These are phyloP conservation scores for Willisornis vidua DNA, from an alignment of 2,113 vertebrate genomes.

Conservation along the genomic window DNA sequence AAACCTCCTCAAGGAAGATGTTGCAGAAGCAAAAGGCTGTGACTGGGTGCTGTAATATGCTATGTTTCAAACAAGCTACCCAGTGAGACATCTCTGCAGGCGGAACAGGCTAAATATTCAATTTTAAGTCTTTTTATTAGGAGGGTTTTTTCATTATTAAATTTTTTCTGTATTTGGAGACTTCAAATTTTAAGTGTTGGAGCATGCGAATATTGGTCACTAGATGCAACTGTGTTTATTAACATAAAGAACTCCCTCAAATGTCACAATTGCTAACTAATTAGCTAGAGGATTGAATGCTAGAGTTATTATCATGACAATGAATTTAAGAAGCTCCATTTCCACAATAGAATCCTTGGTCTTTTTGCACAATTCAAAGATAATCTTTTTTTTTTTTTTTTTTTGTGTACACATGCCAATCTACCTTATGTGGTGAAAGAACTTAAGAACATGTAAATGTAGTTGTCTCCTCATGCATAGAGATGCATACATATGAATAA, in stretches of 20 bases:
- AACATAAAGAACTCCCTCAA: neutral
- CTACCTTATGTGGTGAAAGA: neutral
- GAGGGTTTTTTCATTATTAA: neutral
- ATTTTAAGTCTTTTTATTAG: neutral
- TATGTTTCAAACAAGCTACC: neutral
- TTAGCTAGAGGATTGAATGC: neutral
- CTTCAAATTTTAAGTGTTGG: neutral
- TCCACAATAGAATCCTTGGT: neutral
- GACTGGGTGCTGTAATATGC: neutral
- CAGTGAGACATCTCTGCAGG: neutral
- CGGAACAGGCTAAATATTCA: neutral
- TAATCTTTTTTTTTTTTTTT: neutral
- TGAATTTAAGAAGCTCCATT: neutral
- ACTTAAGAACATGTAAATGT: neutral
- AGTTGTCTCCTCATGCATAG: neutral
- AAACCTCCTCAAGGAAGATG: constrained; percentile 1
- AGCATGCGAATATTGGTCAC: neutral
- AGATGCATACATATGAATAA: neutral
- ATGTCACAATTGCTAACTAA: neutral
- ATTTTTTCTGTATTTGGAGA: neutral
- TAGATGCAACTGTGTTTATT: neutral
- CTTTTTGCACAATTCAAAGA: neutral
- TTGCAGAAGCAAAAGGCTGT: neutral
- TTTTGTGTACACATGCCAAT: neutral
- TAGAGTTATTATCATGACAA: neutral